A percentile compares a stretch with the other conserved stretches of the same genome.
These are phyloP conservation scores for Drosophila multiciliata DNA, from an alignment of 2,888 invertebrate genomes.

Conservation along the genomic window DNA sequence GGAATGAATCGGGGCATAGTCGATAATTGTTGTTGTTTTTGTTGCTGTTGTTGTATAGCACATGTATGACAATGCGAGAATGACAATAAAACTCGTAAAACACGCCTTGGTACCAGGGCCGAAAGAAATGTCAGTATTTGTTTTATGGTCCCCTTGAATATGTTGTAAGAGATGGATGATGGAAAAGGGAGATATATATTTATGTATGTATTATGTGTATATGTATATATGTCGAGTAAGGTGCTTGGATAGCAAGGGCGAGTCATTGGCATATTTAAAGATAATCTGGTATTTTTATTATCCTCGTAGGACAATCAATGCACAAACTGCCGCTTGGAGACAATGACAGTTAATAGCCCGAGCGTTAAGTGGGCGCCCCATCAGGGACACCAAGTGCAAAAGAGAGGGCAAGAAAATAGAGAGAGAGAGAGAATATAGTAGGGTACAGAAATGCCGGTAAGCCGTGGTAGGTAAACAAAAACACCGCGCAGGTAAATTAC, in stretches of 20 bases:
- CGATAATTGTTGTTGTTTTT: constrained; percentile 19
- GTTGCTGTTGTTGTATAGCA: constrained; percentile 15
- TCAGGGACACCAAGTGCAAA: constrained; percentile 1
- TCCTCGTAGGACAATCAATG: constrained; percentile 61
- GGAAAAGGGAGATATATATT: not conserved
- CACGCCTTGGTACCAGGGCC: constrained; percentile 57
- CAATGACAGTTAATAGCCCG: constrained; percentile 70
- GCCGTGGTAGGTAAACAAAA: constrained; percentile 57
- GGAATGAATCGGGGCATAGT: constrained; percentile 14
- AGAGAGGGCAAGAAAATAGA: not conserved
- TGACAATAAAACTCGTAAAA: constrained; percentile 68
- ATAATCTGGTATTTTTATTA: constrained; percentile 77
- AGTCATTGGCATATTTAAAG: constrained; percentile 74
- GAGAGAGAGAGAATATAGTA: not conserved
- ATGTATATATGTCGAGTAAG: constrained; percentile 1
- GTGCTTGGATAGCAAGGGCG: not conserved
- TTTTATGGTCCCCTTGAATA: constrained; percentile 42
- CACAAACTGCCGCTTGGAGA: constrained; percentile 50
- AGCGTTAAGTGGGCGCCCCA: constrained; percentile 50
- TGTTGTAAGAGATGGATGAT: constrained; percentile 10
- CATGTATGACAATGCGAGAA: constrained; percentile 59
- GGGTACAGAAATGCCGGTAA: constrained; percentile 12
- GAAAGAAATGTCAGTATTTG: constrained; percentile 44
- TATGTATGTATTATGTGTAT: not conserved
- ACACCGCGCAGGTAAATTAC: constrained; percentile 62